Evolutionary conservation across 1,140 invertebrate genomes (phyloP), one percentile per base, ranked within the genome.

Genomic region (Dendroctonus valens): DNA sequence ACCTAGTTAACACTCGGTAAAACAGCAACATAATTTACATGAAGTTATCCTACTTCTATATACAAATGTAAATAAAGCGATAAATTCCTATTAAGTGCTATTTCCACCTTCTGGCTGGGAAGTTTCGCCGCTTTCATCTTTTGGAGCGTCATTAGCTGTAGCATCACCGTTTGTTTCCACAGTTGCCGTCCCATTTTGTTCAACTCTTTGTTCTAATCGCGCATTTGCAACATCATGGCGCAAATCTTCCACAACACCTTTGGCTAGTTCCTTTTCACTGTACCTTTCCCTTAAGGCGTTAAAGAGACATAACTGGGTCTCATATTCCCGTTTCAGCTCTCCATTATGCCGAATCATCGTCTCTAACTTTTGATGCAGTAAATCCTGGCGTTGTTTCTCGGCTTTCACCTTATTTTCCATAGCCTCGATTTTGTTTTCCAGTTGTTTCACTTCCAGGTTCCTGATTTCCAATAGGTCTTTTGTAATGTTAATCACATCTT

Each of bases 401-500:
- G 83, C 82, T 38, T 85, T 83, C 61, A 90, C 87, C 75, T 85
- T 85, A 7, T 80, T 75, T 70, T 90, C 88, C 83, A 91, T 88
- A 26, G 81, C 83, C 54, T 88, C 82, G 0, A 91, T 80, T 37
- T 90, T 86, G 5, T 85, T 83, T 78, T 88, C 85, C 68, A 91
- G 83, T 76, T 91, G 88, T 41, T 88, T 86, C 5, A 90, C 85
- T 81, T 92, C 90, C 67, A 87, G 82, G 69, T 89, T 91, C 55
- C 90, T 83, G 5, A 92, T 89, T 63, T 88, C 86, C 11, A 91
- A 77, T 57, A 92, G 78, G 70, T 91, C 88, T 72, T 90, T 91
- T 2, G 89, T 91, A 48, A 91, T 90, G 7, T 81, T 77, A 7
- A 91, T 83, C 3, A 92, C 90, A 68, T 92, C 90, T 76, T 90